Evolutionary conservation across 2,888 invertebrate genomes (phyloP).

Genomic region (Dryocosmus kuriphilus): DNA sequence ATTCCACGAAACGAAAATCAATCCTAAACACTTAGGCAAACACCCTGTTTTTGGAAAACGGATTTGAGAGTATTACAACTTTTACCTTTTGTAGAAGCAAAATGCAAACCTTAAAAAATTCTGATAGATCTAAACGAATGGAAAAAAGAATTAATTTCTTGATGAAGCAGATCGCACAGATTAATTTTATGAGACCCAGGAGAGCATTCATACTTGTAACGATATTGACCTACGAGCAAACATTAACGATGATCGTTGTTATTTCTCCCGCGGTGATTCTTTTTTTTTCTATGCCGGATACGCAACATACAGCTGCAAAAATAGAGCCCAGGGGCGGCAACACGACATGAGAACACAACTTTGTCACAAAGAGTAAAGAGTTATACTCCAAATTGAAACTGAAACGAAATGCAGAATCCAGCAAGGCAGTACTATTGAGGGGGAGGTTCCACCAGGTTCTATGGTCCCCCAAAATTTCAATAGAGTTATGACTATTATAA

Average conservation of each 20-base stretch:
- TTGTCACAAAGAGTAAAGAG: constrained; percentile 23
- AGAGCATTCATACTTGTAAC: neutral
- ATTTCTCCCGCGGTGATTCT: constrained; percentile 34
- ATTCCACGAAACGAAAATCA: neutral
- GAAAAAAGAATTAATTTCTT: neutral
- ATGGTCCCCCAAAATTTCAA: neutral
- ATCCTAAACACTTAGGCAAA: neutral
- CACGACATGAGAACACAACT: constrained; percentile 32
- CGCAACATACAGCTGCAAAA: constrained; percentile 34
- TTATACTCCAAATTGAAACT: constrained; percentile 24
- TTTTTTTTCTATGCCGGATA: constrained; percentile 31
- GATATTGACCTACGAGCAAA: constrained; percentile 23
- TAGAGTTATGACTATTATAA: constrained; percentile 8
- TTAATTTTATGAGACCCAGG: neutral
- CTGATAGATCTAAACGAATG: neutral
- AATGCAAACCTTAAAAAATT: neutral
- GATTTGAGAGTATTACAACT: neutral
- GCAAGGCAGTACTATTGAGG: constrained; percentile 13
- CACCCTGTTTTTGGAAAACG: neutral
- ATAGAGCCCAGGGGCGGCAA: constrained; percentile 1
- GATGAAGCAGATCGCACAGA: neutral
- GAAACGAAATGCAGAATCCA: constrained; percentile 28
- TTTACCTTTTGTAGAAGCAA: neutral
- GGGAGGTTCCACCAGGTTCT: constrained; percentile 15
- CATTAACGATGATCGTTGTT: constrained; percentile 26